Conservation (phyloP, 1,140 invertebrate genomes). For the Drosophila quadrilineata region DNA sequence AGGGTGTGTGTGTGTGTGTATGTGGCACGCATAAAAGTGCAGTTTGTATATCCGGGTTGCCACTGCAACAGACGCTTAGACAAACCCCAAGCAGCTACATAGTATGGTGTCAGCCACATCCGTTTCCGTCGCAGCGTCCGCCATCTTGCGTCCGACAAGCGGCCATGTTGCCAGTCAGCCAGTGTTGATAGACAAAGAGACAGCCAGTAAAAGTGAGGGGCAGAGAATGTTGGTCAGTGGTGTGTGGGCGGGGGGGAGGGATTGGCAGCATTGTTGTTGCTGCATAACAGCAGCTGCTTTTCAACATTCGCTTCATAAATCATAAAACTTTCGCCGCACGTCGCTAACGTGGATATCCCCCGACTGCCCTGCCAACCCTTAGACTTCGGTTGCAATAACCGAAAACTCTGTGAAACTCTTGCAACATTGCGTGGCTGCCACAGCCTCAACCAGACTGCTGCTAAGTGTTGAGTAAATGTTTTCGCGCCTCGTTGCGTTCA, state of each 20-base stretch:
- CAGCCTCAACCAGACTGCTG: too few relatives aligned
- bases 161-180: too few relatives aligned
- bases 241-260: constrained; percentile 1
- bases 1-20: constrained; percentile 3
- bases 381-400: neutral
- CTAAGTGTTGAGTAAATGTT: constrained; percentile 78
- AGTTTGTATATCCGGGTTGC: constrained; percentile 68
- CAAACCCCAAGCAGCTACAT: constrained; percentile 10
- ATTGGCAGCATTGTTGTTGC: too few relatives aligned
- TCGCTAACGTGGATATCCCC: constrained; percentile 34
- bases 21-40: constrained; percentile 66
- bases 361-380: constrained; percentile 1
- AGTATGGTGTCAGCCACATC: constrained; percentile 42
- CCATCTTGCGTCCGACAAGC: constrained; percentile 31
- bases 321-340: constrained; percentile 71
- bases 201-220: neutral
- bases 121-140: constrained; percentile 44
- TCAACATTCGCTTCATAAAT: constrained; percentile 67
- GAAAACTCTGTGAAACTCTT: constrained; percentile 32
- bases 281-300: constrained; percentile 56
- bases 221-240: neutral
- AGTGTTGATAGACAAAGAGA: too few relatives aligned
- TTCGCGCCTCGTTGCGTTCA: constrained; percentile 69
- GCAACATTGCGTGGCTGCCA: constrained; percentile 43
- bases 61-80: constrained; percentile 4